A percentile compares a stretch with the other conserved stretches of the same genome.
Conservation (phyloP, 2,113 vertebrate genomes). For the Asarcornis scutulata region DNA sequence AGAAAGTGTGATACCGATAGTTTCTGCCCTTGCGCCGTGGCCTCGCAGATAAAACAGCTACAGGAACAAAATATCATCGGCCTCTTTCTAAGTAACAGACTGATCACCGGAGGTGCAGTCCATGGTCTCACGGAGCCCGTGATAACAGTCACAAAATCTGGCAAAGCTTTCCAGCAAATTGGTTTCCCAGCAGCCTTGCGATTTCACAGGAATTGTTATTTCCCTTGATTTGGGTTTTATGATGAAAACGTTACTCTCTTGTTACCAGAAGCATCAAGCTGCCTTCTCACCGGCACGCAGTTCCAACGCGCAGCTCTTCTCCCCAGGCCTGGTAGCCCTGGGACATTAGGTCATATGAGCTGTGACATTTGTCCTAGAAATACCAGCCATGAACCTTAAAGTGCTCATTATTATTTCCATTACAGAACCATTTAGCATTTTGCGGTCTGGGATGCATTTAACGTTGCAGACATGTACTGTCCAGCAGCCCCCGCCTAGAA, state of each 20-base stretch:
- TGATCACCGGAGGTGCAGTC: background rate
- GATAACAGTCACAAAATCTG: background rate
- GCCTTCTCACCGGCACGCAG: background rate
- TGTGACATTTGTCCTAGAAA: conserved; percentile 32
- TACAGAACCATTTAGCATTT: background rate
- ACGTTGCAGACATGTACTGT: background rate
- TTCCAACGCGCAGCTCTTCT: background rate
- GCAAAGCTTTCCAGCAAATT: background rate
- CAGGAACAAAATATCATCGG: background rate
- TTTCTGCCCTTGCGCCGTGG: background rate
- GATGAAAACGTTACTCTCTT: background rate
- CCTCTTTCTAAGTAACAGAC: background rate
- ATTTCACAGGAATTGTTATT: background rate
- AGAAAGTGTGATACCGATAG: background rate
- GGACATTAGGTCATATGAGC: background rate
- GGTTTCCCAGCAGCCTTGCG: background rate
- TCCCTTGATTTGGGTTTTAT: background rate
- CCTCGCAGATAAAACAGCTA: background rate
- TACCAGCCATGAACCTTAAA: background rate
- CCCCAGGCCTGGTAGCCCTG: background rate
- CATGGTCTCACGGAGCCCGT: background rate
- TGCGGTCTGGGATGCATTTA: background rate
- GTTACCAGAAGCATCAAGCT: background rate
- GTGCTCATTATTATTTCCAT: background rate
- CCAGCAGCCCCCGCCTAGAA: background rate